phyloP scores from a whole-genome alignment of 2,113 vertebrate species.

The Phycodurus eques region DNA sequence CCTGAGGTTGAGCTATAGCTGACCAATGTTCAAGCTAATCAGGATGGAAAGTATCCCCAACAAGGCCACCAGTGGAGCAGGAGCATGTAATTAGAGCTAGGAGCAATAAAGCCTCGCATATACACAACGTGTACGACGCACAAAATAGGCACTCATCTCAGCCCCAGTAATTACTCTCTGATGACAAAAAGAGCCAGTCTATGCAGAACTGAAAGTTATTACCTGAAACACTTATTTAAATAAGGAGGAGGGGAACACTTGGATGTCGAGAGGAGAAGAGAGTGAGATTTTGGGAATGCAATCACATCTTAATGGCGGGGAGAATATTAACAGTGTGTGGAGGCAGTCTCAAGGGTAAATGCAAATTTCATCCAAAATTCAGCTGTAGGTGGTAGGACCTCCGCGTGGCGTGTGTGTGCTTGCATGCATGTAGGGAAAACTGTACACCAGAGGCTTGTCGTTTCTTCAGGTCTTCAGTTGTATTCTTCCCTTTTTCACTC shows the following conservation, averaged over 20 bases:
- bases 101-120: constrained; percentile 46
- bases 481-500: neutral
- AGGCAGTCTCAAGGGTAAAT: constrained; percentile 58
- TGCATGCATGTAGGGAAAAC: neutral
- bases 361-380: constrained; percentile 55
- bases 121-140: constrained; percentile 11
- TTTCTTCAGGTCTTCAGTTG: neutral
- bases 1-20: constrained; percentile 28
- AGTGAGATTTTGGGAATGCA: constrained; percentile 39
- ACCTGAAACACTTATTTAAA: constrained; percentile 49
- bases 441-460: neutral
- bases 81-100: constrained; percentile 48
- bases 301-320: constrained; percentile 63
- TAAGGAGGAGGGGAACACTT: constrained; percentile 27
- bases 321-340: constrained; percentile 63
- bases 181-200: constrained; percentile 47
- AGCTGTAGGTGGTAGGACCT: constrained; percentile 44
- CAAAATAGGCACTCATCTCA: constrained; percentile 3
- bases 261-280: constrained; percentile 24
- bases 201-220: constrained; percentile 61
- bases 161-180: constrained; percentile 20
- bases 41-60: constrained; percentile 25
- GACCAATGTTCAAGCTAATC: constrained; percentile 34
- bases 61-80: constrained; percentile 39
- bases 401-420: constrained; percentile 5